Conservation (phyloP, 2,797 vertebrate species). For the Tiaroga cobitis region DNA sequence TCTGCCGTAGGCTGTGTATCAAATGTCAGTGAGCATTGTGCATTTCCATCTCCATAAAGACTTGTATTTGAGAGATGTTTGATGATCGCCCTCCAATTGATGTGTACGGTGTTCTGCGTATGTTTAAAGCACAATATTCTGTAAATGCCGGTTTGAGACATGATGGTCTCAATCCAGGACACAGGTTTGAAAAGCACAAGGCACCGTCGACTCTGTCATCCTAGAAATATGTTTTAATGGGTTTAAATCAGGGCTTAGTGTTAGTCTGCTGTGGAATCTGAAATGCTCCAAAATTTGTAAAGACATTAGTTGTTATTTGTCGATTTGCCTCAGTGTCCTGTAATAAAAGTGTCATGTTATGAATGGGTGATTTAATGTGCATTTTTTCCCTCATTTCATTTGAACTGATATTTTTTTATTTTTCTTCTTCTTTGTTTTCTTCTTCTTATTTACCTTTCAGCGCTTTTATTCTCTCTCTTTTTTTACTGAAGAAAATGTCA, state of each 20-base stretch:
- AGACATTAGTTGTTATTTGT: conserved; percentile 43
- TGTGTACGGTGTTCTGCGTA: conserved; percentile 26
- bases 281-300: conserved; percentile 36
- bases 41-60: conserved; percentile 23
- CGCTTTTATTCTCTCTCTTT: background rate
- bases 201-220: conserved; percentile 41
- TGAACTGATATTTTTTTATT: background rate
- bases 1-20: conserved; percentile 18
- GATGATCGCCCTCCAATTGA: conserved; percentile 13
- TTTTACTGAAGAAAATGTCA: background rate
- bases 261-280: conserved; percentile 46
- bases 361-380: conserved; percentile 20
- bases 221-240: conserved; percentile 40
- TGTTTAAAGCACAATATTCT: conserved; percentile 54
- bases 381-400: background rate
- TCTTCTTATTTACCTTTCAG: background rate
- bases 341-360: conserved; percentile 62
- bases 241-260: conserved; percentile 43
- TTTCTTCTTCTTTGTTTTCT: background rate
- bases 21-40: conserved; percentile 37
- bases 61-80: conserved; percentile 27
- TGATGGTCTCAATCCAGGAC: conserved; percentile 55
- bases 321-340: conserved; percentile 52
- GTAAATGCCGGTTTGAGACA: conserved; percentile 57
- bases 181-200: conserved; percentile 65